Conservation (phyloP, 64 coral and sea anemone genomes). For the Acropora yongei region DNA sequence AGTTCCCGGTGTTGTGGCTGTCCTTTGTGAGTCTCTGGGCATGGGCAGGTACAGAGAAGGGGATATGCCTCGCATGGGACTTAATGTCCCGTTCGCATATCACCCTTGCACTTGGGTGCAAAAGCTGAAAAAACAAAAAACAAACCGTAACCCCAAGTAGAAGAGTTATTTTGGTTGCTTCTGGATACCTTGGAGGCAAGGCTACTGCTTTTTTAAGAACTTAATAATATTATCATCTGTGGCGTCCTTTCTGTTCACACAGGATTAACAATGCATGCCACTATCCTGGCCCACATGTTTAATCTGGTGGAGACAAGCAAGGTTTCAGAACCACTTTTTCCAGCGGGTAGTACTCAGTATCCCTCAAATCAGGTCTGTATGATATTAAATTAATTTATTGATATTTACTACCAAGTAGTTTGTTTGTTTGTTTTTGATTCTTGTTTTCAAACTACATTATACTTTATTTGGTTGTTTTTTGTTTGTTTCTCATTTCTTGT, state of each 20-base stretch:
- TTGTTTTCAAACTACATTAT: not conserved
- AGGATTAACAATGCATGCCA: conserved; percentile 97
- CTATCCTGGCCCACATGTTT: conserved; percentile 97
- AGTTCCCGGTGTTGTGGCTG: too few relatives aligned
- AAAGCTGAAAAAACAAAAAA: too few relatives aligned
- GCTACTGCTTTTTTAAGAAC: too few relatives aligned
- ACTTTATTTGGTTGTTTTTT: not conserved
- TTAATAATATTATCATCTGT: not conserved
- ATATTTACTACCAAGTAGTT: too few relatives aligned
- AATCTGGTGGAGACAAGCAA: conserved; percentile 85
- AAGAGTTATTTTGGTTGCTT: too few relatives aligned
- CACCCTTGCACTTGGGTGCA: too few relatives aligned
- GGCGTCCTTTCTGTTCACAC: not conserved
- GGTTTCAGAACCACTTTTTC: conserved; percentile 76
- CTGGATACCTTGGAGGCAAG: too few relatives aligned
- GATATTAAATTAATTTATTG: not conserved
- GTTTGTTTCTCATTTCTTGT: not conserved
- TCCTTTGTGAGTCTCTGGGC: too few relatives aligned
- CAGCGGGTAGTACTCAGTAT: conserved; percentile 48
- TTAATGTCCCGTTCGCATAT: too few relatives aligned
- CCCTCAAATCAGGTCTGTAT: conserved; percentile 72
- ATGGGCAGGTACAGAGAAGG: too few relatives aligned
- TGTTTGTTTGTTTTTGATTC: not conserved
- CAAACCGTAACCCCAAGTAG: too few relatives aligned
- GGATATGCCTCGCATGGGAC: too few relatives aligned